A percentile compares a stretch with the other conserved stretches of the same genome.
Conservation (phyloP, 1,140 invertebrate genomes). For the Ganaspis sp. region DNA sequence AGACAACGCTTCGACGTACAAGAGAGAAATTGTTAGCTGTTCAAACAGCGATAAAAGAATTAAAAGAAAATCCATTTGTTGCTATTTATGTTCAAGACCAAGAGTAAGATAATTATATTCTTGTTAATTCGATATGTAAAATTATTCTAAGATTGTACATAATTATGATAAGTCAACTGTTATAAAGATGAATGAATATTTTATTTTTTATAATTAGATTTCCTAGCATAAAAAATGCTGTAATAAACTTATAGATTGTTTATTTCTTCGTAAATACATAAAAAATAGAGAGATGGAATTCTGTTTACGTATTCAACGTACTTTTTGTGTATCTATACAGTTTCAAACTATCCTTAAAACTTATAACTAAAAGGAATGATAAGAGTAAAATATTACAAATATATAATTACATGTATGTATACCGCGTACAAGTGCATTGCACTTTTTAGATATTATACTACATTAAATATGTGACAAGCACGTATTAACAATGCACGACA, state of each 20-base stretch:
- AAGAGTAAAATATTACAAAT: not conserved
- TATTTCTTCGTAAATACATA: constrained; percentile 17
- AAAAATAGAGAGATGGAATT: constrained; percentile 8
- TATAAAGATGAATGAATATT: too few relatives aligned
- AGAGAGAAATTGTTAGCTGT: not conserved
- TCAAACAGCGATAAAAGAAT: not conserved
- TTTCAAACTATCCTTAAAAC: not conserved
- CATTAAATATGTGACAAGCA: not conserved
- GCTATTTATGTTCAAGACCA: constrained; percentile 10
- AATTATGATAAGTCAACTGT: too few relatives aligned
- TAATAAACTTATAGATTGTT: constrained; percentile 4
- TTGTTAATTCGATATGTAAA: not conserved
- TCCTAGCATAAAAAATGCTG: not conserved
- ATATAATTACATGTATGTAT: not conserved
- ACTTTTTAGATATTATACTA: not conserved
- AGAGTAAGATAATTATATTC: not conserved
- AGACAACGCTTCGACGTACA: not conserved
- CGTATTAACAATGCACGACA: constrained; percentile 6
- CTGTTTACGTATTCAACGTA: not conserved
- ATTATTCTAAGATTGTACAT: too few relatives aligned
- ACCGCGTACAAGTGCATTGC: not conserved
- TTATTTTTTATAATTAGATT: too few relatives aligned
- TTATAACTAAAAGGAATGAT: not conserved
- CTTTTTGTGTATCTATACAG: not conserved
- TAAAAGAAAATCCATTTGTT: not conserved